phyloP scores from a whole-genome alignment of 2,797 vertebrate genomes.

The Loris lydekkerianus region DNA sequence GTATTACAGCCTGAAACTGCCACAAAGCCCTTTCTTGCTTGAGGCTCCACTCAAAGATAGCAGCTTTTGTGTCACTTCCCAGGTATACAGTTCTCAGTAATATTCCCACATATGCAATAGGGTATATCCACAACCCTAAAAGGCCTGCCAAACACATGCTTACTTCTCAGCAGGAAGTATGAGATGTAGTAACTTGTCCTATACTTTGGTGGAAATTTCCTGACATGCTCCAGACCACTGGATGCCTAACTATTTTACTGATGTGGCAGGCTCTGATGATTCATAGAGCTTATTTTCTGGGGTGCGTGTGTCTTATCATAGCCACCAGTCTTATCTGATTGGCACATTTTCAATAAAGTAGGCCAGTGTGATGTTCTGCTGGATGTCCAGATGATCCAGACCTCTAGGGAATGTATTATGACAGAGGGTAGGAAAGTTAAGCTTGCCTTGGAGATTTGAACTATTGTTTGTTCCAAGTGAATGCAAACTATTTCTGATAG shows the following conservation, averaged over 20 bases:
- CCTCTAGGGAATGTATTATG: not conserved
- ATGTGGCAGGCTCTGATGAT: not conserved
- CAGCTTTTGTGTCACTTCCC: not conserved
- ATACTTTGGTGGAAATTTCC: constrained; percentile 34
- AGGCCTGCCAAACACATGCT: not conserved
- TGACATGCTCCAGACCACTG: not conserved
- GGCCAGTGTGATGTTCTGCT: not conserved
- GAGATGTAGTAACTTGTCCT: not conserved
- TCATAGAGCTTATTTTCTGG: not conserved
- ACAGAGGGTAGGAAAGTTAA: not conserved
- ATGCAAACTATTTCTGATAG: not conserved
- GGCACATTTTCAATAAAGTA: not conserved
- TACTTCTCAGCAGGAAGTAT: not conserved
- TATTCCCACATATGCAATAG: not conserved
- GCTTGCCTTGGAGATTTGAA: not conserved
- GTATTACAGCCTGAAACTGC: not conserved
- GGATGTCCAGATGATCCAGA: not conserved
- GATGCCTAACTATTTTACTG: not conserved
- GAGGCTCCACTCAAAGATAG: not conserved
- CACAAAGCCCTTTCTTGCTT: not conserved
- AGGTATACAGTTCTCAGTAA: not conserved
- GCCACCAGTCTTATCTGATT: not conserved
- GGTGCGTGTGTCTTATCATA: not conserved
- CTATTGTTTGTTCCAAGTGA: not conserved
- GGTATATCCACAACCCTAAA: not conserved